Percentiles rank a stretch among this genome's conserved stretches.
Evolutionary conservation across 2,797 vertebrate genomes (phyloP).

Genomic region (Trichosurus vulpecula): DNA sequence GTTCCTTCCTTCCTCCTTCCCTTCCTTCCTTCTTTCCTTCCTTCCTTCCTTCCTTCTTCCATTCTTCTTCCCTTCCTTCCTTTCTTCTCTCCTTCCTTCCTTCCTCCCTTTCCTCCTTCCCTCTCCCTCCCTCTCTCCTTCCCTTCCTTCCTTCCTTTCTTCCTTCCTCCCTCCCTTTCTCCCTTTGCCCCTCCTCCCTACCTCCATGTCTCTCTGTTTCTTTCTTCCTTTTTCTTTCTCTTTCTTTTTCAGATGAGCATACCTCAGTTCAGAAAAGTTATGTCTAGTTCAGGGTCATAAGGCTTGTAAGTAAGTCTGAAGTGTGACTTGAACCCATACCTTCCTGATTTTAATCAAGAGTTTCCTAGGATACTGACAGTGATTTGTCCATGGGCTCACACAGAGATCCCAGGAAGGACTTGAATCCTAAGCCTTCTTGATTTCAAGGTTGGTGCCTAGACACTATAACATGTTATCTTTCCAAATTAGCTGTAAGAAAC

Average conservation of each 20-base stretch:
- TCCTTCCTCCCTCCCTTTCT: no score
- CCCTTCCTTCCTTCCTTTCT: no score
- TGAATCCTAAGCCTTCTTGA: background rate
- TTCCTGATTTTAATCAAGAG: background rate
- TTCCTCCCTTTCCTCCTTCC: no score
- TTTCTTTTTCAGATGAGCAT: background rate
- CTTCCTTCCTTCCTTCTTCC: background rate
- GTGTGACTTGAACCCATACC: background rate
- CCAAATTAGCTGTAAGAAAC: background rate
- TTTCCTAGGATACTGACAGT: background rate
- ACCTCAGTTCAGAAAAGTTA: background rate
- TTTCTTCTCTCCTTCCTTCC: no score
- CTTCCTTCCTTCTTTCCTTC: no score
- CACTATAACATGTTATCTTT: background rate
- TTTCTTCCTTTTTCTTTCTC: no score
- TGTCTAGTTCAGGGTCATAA: background rate
- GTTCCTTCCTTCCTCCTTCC: rapidly evolving
- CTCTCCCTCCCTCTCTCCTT: no score
- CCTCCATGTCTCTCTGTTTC: no score
- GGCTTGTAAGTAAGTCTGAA: background rate
- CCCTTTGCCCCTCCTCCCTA: no score
- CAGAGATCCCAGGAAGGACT: background rate
- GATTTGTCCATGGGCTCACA: background rate
- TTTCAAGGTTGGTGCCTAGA: background rate
- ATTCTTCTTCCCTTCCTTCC: background rate